These are phyloP conservation scores for Zaprionus nigranus DNA, from an alignment of 1,140 invertebrate species.

Conservation along the genomic window DNA sequence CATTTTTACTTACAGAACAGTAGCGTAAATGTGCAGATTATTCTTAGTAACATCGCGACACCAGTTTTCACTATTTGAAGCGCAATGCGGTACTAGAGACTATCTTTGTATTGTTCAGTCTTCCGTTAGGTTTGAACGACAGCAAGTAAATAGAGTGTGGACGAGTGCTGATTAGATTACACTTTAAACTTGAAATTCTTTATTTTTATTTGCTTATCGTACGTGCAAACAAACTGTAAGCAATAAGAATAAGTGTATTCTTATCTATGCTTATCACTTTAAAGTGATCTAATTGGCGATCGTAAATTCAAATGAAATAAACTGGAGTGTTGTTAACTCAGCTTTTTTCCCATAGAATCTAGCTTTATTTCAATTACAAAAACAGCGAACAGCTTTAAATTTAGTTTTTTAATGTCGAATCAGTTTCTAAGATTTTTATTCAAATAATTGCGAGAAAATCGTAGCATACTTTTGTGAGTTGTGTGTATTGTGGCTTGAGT, in stretches of 20 bases:
- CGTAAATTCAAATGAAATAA: neutral
- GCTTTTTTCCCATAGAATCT: too few species aligned
- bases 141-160: neutral
- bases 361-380: too few species aligned
- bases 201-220: neutral
- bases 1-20: neutral
- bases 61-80: neutral
- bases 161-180: constrained; percentile 27
- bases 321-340: neutral
- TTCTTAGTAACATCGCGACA: constrained; percentile 4
- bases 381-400: too few species aligned
- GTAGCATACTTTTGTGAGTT: constrained; percentile 25
- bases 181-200: neutral
- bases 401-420: too few species aligned
- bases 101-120: neutral
- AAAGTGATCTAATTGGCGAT: neutral
- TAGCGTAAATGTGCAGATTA: neutral
- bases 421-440: constrained; percentile 26
- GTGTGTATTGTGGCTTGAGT: constrained; percentile 1
- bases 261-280: too few species aligned
- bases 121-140: neutral
- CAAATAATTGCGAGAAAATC: constrained; percentile 2
- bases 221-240: too few species aligned
- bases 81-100: constrained; percentile 44
- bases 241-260: too few species aligned